Evolutionary conservation across 2,797 vertebrate species (phyloP).

Genomic region (Chaunax sp.): DNA sequence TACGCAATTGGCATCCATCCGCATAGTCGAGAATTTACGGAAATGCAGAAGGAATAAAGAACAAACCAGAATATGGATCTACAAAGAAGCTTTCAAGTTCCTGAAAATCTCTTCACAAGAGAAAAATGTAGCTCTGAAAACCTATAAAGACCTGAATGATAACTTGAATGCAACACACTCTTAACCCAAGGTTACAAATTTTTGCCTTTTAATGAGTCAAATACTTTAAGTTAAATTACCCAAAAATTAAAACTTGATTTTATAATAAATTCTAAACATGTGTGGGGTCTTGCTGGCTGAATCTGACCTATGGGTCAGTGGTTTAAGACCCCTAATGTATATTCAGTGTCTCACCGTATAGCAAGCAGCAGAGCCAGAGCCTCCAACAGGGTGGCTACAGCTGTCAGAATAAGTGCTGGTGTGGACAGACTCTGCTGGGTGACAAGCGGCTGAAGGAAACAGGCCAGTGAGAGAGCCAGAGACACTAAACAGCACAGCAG

Average conservation of each 20-base stretch:
- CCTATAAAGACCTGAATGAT: too few species aligned
- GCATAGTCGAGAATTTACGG: not conserved
- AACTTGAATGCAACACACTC: too few species aligned
- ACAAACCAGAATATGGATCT: too few species aligned
- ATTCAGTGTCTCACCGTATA: constrained; percentile 84
- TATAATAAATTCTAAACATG: not conserved
- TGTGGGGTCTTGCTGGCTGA: not conserved
- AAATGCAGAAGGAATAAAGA: not conserved
- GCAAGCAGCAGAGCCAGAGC: constrained; percentile 89
- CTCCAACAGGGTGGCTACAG: constrained; percentile 87
- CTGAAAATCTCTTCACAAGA: too few species aligned
- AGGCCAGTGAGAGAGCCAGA: constrained; percentile 91
- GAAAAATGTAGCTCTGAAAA: too few species aligned
- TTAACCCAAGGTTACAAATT: too few species aligned
- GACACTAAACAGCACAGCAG: constrained; percentile 91
- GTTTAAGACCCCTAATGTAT: not conserved
- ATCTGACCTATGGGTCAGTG: not conserved
- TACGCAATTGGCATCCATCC: not conserved
- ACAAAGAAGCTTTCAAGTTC: too few species aligned
- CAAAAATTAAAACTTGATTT: not conserved
- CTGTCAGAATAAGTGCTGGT: constrained; percentile 83
- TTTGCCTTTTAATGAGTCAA: not conserved
- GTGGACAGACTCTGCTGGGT: constrained; percentile 77
- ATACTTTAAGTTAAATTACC: too few species aligned
- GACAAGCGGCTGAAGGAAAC: constrained; percentile 90